Evolutionary conservation across 2,888 invertebrate species (phyloP).

Genomic region (Ectemnius lituratus): DNA sequence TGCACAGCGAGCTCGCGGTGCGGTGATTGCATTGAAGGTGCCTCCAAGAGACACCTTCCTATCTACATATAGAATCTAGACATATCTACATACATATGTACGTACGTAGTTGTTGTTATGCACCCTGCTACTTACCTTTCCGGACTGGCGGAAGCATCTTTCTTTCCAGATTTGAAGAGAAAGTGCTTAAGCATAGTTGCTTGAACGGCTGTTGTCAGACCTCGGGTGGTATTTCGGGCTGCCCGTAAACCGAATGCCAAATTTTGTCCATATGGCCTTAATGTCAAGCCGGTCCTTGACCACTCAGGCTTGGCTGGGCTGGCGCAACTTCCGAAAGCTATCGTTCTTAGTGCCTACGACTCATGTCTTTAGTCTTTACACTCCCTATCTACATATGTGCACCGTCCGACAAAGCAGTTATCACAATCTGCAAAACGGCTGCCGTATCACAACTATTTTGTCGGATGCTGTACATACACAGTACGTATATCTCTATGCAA

Average conservation of each 20-base stretch:
- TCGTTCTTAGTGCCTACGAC: conserved; percentile 81
- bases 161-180: conserved; percentile 78
- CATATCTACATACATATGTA: too few relatives aligned
- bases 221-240: conserved; percentile 83
- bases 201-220: conserved; percentile 83
- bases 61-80: too few relatives aligned
- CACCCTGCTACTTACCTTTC: conserved; percentile 78
- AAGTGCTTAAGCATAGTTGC: conserved; percentile 85
- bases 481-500: too few relatives aligned
- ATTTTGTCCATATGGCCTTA: conserved; percentile 81
- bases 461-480: too few relatives aligned
- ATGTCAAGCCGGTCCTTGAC: conserved; percentile 84
- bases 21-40: conserved; percentile 80
- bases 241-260: conserved; percentile 84
- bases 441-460: too few relatives aligned
- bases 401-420: too few relatives aligned
- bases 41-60: too few relatives aligned
- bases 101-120: too few relatives aligned
- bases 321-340: conserved; percentile 84
- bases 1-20: too few relatives aligned
- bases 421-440: too few relatives aligned
- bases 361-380: background rate
- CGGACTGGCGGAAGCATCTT: conserved; percentile 79
- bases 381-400: too few relatives aligned
- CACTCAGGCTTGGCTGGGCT: conserved; percentile 86